phyloP scores from a whole-genome alignment of 2,113 vertebrate genomes.

The Kryptolebias marmoratus region DNA sequence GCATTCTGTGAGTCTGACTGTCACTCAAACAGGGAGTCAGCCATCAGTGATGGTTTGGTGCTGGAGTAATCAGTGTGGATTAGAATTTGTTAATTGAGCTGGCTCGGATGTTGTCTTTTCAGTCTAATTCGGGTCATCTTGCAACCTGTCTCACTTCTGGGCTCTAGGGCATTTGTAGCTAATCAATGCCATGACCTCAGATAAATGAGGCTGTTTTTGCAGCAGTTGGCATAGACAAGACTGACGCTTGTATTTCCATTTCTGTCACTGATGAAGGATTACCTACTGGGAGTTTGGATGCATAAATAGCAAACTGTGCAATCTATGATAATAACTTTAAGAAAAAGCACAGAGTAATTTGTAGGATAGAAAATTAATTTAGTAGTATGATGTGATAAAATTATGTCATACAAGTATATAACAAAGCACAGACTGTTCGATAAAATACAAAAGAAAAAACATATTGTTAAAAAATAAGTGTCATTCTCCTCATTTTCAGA shows the following conservation, averaged over 20 bases:
- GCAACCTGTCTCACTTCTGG: constrained; percentile 63
- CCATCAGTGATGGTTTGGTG: constrained; percentile 45
- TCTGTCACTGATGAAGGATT: constrained; percentile 14
- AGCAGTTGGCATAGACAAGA: constrained; percentile 39
- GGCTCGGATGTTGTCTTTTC: constrained; percentile 60
- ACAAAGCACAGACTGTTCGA: no score
- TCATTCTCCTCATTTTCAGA: no score
- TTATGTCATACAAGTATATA: no score
- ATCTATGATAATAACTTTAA: no score
- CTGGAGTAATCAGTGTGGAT: constrained; percentile 62
- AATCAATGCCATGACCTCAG: constrained; percentile 73
- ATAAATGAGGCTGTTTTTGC: constrained; percentile 63
- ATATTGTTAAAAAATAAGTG: no score
- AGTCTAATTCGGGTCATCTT: constrained; percentile 67
- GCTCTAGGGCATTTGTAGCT: constrained; percentile 60
- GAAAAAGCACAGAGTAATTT: no score
- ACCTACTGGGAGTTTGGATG: not conserved
- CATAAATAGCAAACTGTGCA: not conserved
- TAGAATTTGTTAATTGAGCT: constrained; percentile 71
- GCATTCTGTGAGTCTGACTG: constrained; percentile 13
- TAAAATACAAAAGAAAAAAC: no score
- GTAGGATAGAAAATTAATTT: no score
- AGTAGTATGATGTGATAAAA: no score
- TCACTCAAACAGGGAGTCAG: constrained; percentile 43
- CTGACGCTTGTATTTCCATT: constrained; percentile 20